Conservation (phyloP, 2,113 vertebrate species). For the Neoarius graeffei region DNA sequence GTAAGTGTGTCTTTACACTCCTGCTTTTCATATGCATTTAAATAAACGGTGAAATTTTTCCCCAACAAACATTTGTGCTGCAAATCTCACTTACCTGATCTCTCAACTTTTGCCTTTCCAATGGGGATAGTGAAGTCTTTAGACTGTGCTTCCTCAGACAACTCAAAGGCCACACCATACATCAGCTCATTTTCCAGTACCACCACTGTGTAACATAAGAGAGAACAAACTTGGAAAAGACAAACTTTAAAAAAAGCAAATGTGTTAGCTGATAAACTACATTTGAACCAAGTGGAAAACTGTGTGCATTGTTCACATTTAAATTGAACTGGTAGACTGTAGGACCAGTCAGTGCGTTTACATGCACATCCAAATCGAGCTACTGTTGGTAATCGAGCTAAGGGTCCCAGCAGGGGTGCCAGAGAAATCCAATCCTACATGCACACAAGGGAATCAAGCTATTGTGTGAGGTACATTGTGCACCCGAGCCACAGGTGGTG, state of each 20-base stretch:
- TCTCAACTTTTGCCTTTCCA: slow-evolving; percentile 95
- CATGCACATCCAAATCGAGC: no score
- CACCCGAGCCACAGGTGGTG: no score
- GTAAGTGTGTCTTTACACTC: neutral
- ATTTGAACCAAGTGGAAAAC: neutral
- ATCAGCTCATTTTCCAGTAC: slow-evolving; percentile 93
- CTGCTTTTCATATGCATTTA: neutral
- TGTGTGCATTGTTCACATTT: neutral
- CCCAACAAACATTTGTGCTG: neutral
- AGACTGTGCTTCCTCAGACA: slow-evolving; percentile 84
- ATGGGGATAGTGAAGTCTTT: slow-evolving; percentile 94
- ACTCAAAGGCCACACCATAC: slow-evolving; percentile 94
- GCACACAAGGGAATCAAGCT: no score
- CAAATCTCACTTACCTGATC: slow-evolving; percentile 74
- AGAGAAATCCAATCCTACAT: no score
- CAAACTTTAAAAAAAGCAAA: neutral
- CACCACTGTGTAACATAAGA: slow-evolving; percentile 78
- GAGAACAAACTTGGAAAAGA: neutral
- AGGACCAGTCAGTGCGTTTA: no score
- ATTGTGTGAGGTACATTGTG: no score
- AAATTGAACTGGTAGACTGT: neutral
- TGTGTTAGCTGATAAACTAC: neutral
- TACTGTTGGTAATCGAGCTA: no score
- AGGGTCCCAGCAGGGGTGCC: no score
- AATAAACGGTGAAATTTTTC: neutral